A percentile compares a stretch with the other conserved stretches of the same genome.
Evolutionary conservation across 2,113 vertebrate species (phyloP).

Genomic region (Phodopus roborovskii): DNA sequence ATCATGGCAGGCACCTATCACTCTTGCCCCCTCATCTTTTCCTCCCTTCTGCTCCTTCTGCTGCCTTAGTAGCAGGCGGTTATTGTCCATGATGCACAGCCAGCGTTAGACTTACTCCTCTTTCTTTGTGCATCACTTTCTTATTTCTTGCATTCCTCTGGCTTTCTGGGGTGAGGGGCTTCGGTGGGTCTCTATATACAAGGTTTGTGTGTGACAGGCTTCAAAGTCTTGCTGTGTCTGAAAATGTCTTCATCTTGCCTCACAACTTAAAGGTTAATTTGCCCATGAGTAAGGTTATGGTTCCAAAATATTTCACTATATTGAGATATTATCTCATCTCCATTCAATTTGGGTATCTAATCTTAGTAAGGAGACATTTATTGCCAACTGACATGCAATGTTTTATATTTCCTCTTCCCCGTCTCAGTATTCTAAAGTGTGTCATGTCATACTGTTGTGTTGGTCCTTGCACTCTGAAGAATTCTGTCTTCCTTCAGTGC

Average conservation of each 20-base stretch:
- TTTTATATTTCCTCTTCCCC: slow-evolving; percentile 8
- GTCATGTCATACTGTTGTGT: not conserved
- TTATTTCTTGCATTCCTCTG: not conserved
- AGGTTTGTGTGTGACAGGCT: not conserved
- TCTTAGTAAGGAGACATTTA: slow-evolving; percentile 45
- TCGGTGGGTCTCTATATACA: slow-evolving; percentile 36
- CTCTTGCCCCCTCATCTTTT: not conserved
- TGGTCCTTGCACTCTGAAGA: not conserved
- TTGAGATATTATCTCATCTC: slow-evolving; percentile 14
- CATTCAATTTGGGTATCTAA: slow-evolving; percentile 40
- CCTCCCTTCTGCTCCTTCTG: not conserved
- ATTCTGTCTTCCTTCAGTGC: not conserved
- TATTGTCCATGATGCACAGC: not conserved
- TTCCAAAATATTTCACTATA: slow-evolving; percentile 47
- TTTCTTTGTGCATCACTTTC: not conserved
- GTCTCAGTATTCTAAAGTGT: not conserved
- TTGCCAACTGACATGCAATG: not conserved
- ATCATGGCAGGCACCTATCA: not conserved
- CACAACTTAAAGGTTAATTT: not conserved
- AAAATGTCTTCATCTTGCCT: slow-evolving; percentile 40
- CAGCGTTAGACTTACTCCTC: not conserved
- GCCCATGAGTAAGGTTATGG: slow-evolving; percentile 17
- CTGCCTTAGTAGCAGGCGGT: not conserved
- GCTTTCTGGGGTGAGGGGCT: not conserved
- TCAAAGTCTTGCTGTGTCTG: slow-evolving; percentile 23